Conservation (phyloP, 2,888 invertebrate genomes). For the Dryobotodes eremita region DNA sequence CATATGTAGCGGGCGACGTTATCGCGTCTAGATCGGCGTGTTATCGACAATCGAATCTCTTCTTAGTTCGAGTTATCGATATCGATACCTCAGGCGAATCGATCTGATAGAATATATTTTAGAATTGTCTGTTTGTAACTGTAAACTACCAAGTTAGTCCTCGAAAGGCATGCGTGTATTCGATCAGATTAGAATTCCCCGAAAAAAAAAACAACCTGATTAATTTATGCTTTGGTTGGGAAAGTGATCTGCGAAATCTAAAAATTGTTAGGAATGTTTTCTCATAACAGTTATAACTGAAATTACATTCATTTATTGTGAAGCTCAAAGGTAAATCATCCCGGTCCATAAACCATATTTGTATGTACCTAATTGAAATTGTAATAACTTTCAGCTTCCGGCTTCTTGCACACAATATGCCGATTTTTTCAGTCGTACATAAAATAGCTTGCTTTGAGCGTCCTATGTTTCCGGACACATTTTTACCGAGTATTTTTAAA, state of each 20-base stretch:
- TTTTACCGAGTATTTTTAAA: neutral
- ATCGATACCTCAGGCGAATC: conserved; percentile 77
- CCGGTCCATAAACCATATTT: too few species aligned
- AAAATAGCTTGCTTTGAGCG: too few species aligned
- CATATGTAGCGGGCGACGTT: conserved; percentile 83
- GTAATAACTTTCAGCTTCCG: neutral
- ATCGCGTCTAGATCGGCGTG: conserved; percentile 80
- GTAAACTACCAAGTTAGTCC: conserved; percentile 56
- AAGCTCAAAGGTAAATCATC: neutral
- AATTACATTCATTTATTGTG: neutral
- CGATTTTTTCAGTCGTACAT: neutral
- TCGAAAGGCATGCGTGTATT: conserved; percentile 41
- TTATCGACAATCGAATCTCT: conserved; percentile 84
- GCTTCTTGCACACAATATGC: neutral
- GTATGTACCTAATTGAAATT: neutral
- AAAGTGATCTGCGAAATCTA: neutral
- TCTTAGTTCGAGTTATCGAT: conserved; percentile 73
- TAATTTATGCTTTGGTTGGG: neutral
- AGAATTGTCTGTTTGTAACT: conserved; percentile 67
- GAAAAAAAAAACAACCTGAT: conserved; percentile 22
- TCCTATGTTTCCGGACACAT: neutral
- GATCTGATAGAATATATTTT: conserved; percentile 79
- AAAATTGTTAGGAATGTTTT: too few species aligned
- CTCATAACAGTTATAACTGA: neutral
- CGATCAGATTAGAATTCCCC: conserved; percentile 41